phyloP scores from a whole-genome alignment of 2,797 vertebrate species.

The Gymnothorax javanicus region DNA sequence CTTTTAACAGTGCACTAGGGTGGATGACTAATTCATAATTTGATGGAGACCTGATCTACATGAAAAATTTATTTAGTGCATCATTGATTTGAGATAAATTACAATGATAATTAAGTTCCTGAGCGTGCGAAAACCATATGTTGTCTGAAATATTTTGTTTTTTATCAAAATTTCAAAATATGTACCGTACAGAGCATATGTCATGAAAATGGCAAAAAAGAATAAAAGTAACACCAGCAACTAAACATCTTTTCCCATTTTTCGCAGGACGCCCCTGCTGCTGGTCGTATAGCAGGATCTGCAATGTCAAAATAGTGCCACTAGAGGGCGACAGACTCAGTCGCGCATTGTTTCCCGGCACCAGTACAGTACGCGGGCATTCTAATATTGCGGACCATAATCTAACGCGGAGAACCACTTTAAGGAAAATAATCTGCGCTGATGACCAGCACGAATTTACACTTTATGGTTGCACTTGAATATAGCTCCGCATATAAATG shows the following conservation, averaged over 20 bases:
- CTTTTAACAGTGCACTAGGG: too few relatives aligned
- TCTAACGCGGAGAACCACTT: too few relatives aligned
- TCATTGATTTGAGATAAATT: background rate
- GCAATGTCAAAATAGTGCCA: constrained; percentile 33
- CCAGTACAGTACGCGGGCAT: background rate
- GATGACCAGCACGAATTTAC: background rate
- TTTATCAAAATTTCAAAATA: background rate
- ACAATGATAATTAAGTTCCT: background rate
- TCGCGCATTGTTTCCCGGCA: background rate
- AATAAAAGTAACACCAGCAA: background rate
- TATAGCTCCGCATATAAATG: too few relatives aligned
- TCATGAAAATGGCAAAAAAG: background rate
- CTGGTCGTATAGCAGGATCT: constrained; percentile 5
- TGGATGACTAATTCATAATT: background rate
- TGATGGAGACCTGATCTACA: background rate
- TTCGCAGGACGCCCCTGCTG: background rate
- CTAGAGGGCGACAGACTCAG: constrained; percentile 36
- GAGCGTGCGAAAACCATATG: background rate
- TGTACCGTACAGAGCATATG: background rate
- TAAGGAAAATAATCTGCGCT: background rate
- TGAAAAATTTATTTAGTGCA: background rate
- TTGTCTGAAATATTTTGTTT: background rate
- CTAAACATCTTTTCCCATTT: background rate
- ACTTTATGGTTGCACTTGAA: background rate
- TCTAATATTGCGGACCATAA: background rate